Percentiles rank a stretch among this genome's conserved stretches.
Evolutionary conservation across 2,113 vertebrate species (phyloP).

Genomic region (Prunella fulvescens): DNA sequence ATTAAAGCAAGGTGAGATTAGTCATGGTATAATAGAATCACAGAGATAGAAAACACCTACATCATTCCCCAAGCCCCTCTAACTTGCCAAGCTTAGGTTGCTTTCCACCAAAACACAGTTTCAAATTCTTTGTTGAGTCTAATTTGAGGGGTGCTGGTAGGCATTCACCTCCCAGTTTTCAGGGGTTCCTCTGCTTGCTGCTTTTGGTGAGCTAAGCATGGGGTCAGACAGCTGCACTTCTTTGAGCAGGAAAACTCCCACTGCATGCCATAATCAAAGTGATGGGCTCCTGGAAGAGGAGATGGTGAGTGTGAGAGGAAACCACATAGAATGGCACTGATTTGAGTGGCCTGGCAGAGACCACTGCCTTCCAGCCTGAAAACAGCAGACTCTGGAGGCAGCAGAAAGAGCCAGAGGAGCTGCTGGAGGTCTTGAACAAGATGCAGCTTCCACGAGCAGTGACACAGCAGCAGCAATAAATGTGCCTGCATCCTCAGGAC

Average conservation of each 20-base stretch:
- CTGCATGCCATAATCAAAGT: neutral
- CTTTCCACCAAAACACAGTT: neutral
- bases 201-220: neutral
- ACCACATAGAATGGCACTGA: neutral
- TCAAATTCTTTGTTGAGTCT: neutral
- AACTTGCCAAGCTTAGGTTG: neutral
- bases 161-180: neutral
- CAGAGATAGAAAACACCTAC: neutral
- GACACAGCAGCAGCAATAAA: neutral
- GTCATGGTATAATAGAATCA: neutral
- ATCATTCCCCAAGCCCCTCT: neutral
- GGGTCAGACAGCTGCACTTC: neutral
- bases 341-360: neutral
- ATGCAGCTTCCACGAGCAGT: neutral
- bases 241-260: neutral
- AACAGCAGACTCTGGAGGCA: neutral
- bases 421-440: neutral
- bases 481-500: neutral
- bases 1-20: neutral
- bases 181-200: neutral
- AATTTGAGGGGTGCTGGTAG: neutral
- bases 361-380: neutral
- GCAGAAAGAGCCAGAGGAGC: neutral
- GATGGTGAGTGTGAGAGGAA: neutral
- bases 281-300: neutral